Percentiles rank a stretch among this genome's conserved stretches.
These are phyloP conservation scores for Oryzias woworae DNA, from an alignment of 2,113 vertebrate species.

Conservation along the genomic window DNA sequence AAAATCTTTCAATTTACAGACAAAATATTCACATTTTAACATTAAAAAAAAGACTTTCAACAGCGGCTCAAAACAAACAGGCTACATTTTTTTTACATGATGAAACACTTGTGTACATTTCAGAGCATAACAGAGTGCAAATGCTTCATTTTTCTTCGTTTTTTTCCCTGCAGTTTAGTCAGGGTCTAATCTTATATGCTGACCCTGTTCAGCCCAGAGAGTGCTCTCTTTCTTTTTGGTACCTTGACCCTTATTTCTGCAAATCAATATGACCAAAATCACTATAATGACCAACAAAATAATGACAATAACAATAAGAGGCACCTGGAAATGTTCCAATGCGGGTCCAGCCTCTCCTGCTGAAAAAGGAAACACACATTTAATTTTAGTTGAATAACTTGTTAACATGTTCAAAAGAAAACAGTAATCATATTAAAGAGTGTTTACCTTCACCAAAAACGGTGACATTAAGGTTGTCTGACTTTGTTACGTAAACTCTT, in stretches of 20 bases:
- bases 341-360: neutral
- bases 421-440: neutral
- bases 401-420: neutral
- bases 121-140: neutral
- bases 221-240: constrained; percentile 20
- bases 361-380: neutral
- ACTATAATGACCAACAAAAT: constrained; percentile 34
- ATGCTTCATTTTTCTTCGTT: neutral
- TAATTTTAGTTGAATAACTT: neutral
- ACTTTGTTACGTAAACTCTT: constrained; percentile 80
- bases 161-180: constrained; percentile 17
- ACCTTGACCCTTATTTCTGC: neutral
- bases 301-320: constrained; percentile 25
- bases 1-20: too few species aligned
- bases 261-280: constrained; percentile 38
- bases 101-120: constrained; percentile 14
- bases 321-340: neutral
- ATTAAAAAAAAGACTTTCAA: constrained; percentile 6
- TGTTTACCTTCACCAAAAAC: constrained; percentile 36
- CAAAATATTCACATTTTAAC: too few species aligned
- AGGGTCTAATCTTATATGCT: constrained; percentile 16
- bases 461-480: constrained; percentile 62
- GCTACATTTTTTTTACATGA: neutral
- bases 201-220: constrained; percentile 65
- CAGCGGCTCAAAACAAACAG: constrained; percentile 7